phyloP scores from a whole-genome alignment of 2,797 vertebrate species.

The Rhinichthys osculus region DNA sequence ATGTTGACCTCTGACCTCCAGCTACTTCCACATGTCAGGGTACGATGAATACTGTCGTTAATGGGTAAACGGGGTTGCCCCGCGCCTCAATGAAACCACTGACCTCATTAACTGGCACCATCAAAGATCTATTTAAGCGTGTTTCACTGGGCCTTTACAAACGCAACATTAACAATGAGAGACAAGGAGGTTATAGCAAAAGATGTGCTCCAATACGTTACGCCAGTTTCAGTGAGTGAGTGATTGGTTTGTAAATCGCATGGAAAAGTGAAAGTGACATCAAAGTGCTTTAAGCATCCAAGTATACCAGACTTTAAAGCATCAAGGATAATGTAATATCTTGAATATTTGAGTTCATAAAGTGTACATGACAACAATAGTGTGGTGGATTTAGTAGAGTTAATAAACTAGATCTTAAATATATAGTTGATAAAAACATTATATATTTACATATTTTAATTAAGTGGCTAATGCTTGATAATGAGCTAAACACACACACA shows the following conservation, averaged over 20 bases:
- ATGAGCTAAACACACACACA: too few species aligned
- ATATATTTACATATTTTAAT: neutral
- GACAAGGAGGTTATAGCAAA: constrained; percentile 19
- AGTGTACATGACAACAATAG: neutral
- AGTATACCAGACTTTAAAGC: neutral
- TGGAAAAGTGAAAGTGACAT: constrained; percentile 27
- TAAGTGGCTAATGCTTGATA: too few species aligned
- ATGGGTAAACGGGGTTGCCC: constrained; percentile 48
- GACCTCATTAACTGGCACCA: constrained; percentile 56
- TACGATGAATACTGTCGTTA: constrained; percentile 50
- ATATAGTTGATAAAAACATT: neutral
- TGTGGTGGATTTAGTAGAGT: too few species aligned
- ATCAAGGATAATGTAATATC: neutral
- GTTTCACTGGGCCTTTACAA: constrained; percentile 41
- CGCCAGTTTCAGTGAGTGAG: constrained; percentile 8
- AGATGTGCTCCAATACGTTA: constrained; percentile 23
- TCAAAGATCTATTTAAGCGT: constrained; percentile 57
- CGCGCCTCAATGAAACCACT: constrained; percentile 57
- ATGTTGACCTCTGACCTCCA: constrained; percentile 55
- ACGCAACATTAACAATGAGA: constrained; percentile 40
- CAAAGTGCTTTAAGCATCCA: neutral
- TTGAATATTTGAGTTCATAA: constrained; percentile 1
- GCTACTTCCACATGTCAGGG: constrained; percentile 48
- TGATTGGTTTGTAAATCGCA: constrained; percentile 32
- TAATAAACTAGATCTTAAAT: neutral